A percentile compares a stretch with the other conserved stretches of the same genome.
These are phyloP conservation scores for Ptychoptera albimana DNA, from an alignment of 2,888 invertebrate species.

Conservation along the genomic window DNA sequence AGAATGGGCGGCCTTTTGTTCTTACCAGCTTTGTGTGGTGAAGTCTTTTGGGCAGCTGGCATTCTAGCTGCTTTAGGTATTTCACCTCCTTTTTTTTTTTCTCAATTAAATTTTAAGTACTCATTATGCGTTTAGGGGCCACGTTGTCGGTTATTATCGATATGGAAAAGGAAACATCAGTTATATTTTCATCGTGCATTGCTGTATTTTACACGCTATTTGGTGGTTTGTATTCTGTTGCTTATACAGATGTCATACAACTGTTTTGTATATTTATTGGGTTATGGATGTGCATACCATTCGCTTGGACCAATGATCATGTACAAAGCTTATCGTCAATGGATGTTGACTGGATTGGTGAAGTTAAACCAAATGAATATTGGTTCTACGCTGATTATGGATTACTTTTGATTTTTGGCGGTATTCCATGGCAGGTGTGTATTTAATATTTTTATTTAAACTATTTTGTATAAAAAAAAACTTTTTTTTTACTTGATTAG, in stretches of 20 bases:
- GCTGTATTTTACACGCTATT: conserved; percentile 96
- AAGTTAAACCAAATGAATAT: conserved; percentile 50
- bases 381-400: conserved; percentile 81
- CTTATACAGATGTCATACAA: conserved; percentile 97
- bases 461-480: background rate
- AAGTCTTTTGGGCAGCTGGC: conserved; percentile 98
- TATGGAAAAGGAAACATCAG: conserved; percentile 82
- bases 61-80: conserved; percentile 86
- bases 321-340: conserved; percentile 67
- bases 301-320: conserved; percentile 78
- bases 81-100: conserved; percentile 11
- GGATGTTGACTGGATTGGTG: conserved; percentile 83
- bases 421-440: conserved; percentile 88
- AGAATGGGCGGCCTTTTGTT: conserved; percentile 95
- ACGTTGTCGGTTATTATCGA: conserved; percentile 94
- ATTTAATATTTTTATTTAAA: background rate
- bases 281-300: conserved; percentile 95
- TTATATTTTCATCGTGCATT: conserved; percentile 88
- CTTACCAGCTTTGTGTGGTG: conserved; percentile 90
- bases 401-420: conserved; percentile 79
- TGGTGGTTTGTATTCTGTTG: conserved; percentile 95
- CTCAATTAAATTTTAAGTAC: background rate
- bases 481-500: conserved; percentile 27
- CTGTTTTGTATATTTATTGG: conserved; percentile 96
- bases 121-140: conserved; percentile 47